Percentiles rank a stretch among this genome's conserved stretches.
Evolutionary conservation across 1,140 invertebrate genomes (phyloP).

Genomic region (Cotesia typhae): DNA sequence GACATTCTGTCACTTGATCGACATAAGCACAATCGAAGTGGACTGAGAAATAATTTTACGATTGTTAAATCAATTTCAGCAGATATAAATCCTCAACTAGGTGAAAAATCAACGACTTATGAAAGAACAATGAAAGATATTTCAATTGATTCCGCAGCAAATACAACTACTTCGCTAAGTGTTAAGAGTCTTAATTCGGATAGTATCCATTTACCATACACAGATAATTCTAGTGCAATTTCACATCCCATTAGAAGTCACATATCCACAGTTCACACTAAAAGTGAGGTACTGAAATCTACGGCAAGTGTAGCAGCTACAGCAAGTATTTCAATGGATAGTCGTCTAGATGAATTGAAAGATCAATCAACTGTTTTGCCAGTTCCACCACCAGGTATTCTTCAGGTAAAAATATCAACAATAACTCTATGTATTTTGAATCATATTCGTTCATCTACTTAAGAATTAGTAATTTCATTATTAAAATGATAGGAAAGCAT

Average conservation of each 20-base stretch:
- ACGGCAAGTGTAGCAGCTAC: slow-evolving; percentile 59
- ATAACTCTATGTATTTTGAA: too few relatives aligned
- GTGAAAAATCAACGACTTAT: slow-evolving; percentile 68
- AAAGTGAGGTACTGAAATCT: slow-evolving; percentile 51
- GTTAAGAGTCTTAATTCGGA: slow-evolving; percentile 54
- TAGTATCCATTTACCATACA: slow-evolving; percentile 70
- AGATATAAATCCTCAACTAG: slow-evolving; percentile 73
- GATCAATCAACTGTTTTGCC: slow-evolving; percentile 58
- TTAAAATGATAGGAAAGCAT: too few relatives aligned
- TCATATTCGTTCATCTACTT: too few relatives aligned
- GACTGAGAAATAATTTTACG: slow-evolving; percentile 66
- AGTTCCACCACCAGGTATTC: slow-evolving; percentile 68
- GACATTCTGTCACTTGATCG: slow-evolving; percentile 73
- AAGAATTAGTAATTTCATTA: too few relatives aligned
- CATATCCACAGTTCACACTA: slow-evolving; percentile 32
- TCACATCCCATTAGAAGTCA: neutral
- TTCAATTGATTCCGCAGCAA: slow-evolving; percentile 51
- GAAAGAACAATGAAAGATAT: slow-evolving; percentile 58
- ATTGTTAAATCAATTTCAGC: slow-evolving; percentile 71
- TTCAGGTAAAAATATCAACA: slow-evolving; percentile 65
- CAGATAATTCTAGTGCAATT: slow-evolving; percentile 63
- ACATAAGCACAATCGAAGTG: slow-evolving; percentile 63
- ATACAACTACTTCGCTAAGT: slow-evolving; percentile 70
- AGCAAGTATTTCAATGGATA: slow-evolving; percentile 49
- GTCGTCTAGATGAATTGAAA: slow-evolving; percentile 51